These are phyloP conservation scores for Zaprionus obscuricornis DNA, from an alignment of 2,888 invertebrate species.

Conservation along the genomic window DNA sequence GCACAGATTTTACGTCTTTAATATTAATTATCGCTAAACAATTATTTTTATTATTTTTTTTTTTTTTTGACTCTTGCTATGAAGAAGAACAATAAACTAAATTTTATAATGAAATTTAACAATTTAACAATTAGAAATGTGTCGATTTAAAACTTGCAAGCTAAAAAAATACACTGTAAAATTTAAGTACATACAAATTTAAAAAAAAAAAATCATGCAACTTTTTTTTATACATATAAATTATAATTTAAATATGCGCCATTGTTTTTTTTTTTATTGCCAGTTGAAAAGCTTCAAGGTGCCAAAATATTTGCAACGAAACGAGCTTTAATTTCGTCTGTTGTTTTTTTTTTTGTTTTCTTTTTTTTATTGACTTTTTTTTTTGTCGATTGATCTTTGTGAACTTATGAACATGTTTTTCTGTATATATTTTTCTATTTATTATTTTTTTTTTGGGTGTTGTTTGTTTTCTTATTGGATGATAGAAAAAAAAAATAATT, in stretches of 20 bases:
- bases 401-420: constrained; percentile 35
- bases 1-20: constrained; percentile 3
- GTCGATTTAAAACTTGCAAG: background rate
- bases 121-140: constrained; percentile 15
- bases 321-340: constrained; percentile 2
- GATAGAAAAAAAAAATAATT: constrained; percentile 30
- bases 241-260: constrained; percentile 5
- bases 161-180: no score
- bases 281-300: constrained; percentile 15
- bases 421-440: constrained; percentile 25
- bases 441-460: constrained; percentile 6
- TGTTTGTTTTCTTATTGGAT: constrained; percentile 14
- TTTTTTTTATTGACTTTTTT: constrained; percentile 10
- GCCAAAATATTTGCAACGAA: background rate
- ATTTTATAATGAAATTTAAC: background rate
- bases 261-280: constrained; percentile 10
- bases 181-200: no score
- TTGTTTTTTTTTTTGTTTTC: constrained; percentile 30
- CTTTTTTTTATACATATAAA: no score
- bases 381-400: no score
- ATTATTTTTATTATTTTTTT: constrained; percentile 30
- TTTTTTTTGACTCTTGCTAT: no score
- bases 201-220: no score
- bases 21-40: constrained; percentile 25
- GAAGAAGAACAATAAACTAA: no score